phyloP scores from a whole-genome alignment of 2,888 invertebrate genomes.

The Tryphoninae sp. region DNA sequence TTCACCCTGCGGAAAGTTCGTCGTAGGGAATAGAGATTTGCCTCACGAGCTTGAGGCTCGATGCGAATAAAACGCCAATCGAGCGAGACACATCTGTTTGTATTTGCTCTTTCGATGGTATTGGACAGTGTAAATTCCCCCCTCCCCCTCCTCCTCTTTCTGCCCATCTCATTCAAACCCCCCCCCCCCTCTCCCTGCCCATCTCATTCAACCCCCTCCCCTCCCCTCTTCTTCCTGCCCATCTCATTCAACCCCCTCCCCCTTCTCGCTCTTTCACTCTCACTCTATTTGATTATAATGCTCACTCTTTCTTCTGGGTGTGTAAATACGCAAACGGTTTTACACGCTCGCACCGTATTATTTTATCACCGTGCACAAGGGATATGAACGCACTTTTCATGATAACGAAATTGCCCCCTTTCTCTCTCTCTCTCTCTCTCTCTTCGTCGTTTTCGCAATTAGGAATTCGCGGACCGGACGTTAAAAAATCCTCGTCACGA shows the following conservation, averaged over 20 bases:
- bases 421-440: not conserved
- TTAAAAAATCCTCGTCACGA: not conserved
- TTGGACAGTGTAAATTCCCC: not conserved
- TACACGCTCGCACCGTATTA: not conserved
- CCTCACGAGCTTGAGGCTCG: slow-evolving; percentile 2
- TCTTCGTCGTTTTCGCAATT: too few relatives aligned
- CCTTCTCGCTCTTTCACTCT: not conserved
- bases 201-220: too few relatives aligned
- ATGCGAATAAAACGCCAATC: slow-evolving; percentile 13
- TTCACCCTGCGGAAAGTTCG: not conserved
- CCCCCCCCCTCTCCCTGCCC: too few relatives aligned
- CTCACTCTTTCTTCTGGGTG: not conserved
- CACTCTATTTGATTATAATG: not conserved
- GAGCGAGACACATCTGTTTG: slow-evolving; percentile 8
- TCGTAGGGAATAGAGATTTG: slow-evolving; percentile 10
- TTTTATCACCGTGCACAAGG: not conserved
- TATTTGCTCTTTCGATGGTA: slow-evolving; percentile 27
- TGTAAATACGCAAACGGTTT: not conserved
- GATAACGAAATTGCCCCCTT: not conserved
- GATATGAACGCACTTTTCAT: not conserved
- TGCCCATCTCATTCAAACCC: not conserved
- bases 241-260: too few relatives aligned
- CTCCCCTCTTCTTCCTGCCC: not conserved
- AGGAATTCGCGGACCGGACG: not conserved
- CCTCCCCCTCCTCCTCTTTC: not conserved